Evolutionary conservation across 2,888 invertebrate species (phyloP).

Genomic region (Theretra japonica): DNA sequence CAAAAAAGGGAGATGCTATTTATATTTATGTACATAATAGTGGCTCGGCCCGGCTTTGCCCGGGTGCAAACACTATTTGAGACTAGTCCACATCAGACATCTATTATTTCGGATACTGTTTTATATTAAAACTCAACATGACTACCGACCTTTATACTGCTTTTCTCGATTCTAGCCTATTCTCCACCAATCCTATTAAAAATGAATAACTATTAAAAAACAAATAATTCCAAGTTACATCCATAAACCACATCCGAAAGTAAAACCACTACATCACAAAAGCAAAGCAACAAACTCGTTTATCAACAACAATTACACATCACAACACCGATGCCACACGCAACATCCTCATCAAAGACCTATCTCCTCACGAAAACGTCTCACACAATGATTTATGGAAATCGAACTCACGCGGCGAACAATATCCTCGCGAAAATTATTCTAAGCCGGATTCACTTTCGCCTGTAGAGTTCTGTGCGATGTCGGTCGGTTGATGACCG

Average conservation of each 20-base stretch:
- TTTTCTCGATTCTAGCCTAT: too few species aligned
- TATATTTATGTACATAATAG: too few species aligned
- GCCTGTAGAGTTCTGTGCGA: constrained; percentile 43
- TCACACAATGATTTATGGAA: background rate
- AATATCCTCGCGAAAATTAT: constrained; percentile 79
- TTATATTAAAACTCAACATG: too few species aligned
- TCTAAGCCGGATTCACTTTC: constrained; percentile 76
- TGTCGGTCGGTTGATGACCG: constrained; percentile 25
- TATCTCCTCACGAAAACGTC: constrained; percentile 21
- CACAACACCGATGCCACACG: constrained; percentile 23
- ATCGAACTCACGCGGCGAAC: constrained; percentile 72
- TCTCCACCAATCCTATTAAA: too few species aligned
- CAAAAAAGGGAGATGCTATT: too few species aligned
- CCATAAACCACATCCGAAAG: background rate
- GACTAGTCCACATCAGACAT: too few species aligned
- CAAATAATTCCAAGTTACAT: too few species aligned
- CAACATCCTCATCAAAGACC: constrained; percentile 22
- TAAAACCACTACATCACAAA: background rate
- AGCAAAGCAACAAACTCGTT: background rate
- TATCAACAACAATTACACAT: background rate
- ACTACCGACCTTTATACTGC: too few species aligned
- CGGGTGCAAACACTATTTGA: too few species aligned
- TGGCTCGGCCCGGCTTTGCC: too few species aligned
- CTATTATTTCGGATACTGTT: too few species aligned
- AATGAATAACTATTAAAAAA: too few species aligned